phyloP scores from a whole-genome alignment of 2,888 invertebrate species.

The Pheosia gnoma region DNA sequence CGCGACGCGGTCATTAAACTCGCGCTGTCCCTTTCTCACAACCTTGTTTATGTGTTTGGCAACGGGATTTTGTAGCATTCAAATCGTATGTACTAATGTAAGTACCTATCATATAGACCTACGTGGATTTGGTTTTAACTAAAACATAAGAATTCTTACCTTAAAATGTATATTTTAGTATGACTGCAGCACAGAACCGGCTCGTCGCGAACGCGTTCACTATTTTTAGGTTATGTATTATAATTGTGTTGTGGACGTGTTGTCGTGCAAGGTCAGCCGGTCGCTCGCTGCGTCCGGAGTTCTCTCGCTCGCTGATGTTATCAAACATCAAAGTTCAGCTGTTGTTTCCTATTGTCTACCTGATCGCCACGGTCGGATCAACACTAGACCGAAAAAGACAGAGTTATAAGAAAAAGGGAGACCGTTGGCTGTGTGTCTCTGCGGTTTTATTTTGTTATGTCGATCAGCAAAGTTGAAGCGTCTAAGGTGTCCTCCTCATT shows the following conservation, averaged over 20 bases:
- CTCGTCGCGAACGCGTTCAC: conserved; percentile 31
- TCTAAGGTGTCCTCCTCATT: too few relatives aligned
- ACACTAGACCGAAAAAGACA: too few relatives aligned
- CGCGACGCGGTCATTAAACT: conserved; percentile 34
- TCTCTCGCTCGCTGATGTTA: conserved; percentile 17
- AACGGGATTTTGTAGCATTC: conserved; percentile 8
- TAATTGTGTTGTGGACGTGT: conserved; percentile 29
- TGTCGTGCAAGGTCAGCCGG: conserved; percentile 39
- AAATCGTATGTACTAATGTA: too few relatives aligned
- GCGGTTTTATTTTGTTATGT: too few relatives aligned
- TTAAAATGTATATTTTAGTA: conserved; percentile 18
- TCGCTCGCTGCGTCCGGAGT: conserved; percentile 16
- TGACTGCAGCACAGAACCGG: conserved; percentile 21
- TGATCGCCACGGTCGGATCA: not conserved
- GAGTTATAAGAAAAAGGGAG: too few relatives aligned
- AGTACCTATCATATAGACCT: too few relatives aligned
- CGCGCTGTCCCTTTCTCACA: conserved; percentile 29
- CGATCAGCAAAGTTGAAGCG: too few relatives aligned
- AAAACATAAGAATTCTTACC: conserved; percentile 32
- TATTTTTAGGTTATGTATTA: conserved; percentile 53
- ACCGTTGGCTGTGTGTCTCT: too few relatives aligned
- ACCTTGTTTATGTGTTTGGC: conserved; percentile 13
- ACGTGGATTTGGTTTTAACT: too few relatives aligned
- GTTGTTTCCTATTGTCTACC: conserved; percentile 6
- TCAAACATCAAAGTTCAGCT: conserved; percentile 26